Conservation (phyloP, 2,113 vertebrate genomes). For the Pholis gunnellus region DNA sequence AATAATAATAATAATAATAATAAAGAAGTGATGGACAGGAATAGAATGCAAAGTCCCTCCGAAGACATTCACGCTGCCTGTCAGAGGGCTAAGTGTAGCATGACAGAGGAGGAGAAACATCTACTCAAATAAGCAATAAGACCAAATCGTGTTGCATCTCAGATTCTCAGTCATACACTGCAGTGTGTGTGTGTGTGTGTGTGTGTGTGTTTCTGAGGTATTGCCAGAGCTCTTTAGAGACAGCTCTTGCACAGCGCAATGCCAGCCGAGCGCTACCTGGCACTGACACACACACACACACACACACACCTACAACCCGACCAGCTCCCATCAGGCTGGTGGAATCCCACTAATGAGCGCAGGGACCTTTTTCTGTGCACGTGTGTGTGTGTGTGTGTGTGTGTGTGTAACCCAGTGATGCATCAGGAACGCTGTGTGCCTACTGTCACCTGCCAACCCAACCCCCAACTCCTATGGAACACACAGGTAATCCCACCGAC, state of each 20-base stretch:
- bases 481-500: conserved; percentile 35
- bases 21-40: conserved; percentile 16
- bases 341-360: conserved; percentile 75
- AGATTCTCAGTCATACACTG: conserved; percentile 22
- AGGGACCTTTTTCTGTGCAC: conserved; percentile 47
- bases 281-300: conserved; percentile 56
- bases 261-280: conserved; percentile 57
- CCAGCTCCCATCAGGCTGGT: conserved; percentile 55
- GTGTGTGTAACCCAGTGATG: conserved; percentile 27
- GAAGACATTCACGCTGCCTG: conserved; percentile 5
- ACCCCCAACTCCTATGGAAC: conserved; percentile 19
- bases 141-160: conserved; percentile 29
- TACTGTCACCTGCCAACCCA: conserved; percentile 52
- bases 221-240: conserved; percentile 62
- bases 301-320: conserved; percentile 37
- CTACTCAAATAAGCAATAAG: conserved; percentile 47
- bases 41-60: conserved; percentile 9
- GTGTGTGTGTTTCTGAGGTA: conserved; percentile 26
- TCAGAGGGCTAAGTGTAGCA: conserved; percentile 16
- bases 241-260: conserved; percentile 46
- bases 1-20: neutral
- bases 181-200: conserved; percentile 9
- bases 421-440: conserved; percentile 22
- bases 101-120: conserved; percentile 40
- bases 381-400: conserved; percentile 1